Percentiles rank a stretch among this genome's conserved stretches.
Conservation (phyloP, 2,797 vertebrate species). For the Coracias cyanogaster region DNA sequence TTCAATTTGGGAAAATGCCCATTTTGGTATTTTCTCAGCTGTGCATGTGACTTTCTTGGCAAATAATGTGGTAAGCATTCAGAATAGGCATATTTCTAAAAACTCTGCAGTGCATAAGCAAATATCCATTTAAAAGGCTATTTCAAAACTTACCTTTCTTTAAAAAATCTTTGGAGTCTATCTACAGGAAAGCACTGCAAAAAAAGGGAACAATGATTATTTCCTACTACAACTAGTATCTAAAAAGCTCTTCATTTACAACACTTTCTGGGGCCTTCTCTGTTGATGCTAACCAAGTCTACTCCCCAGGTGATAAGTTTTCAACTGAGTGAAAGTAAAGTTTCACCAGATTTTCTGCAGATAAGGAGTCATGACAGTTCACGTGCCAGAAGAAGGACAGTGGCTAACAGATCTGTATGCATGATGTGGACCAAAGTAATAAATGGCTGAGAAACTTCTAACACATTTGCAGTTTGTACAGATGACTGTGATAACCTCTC, state of each 20-base stretch:
- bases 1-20: constrained; percentile 58
- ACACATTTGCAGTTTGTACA: not conserved
- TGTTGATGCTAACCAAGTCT: not conserved
- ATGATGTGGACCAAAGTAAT: not conserved
- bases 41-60: constrained; percentile 52
- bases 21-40: constrained; percentile 69
- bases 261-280: not conserved
- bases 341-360: not conserved
- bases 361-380: not conserved
- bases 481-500: not conserved
- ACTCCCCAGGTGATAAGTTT: not conserved
- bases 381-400: not conserved
- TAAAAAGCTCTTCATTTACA: not conserved
- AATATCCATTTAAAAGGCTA: not conserved
- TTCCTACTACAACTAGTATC: not conserved
- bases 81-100: constrained; percentile 39
- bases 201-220: not conserved
- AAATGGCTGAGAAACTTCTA: not conserved
- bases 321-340: not conserved
- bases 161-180: not conserved
- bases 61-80: constrained; percentile 41
- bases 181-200: not conserved
- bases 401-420: not conserved
- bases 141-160: not conserved
- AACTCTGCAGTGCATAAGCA: not conserved